A percentile compares a stretch with the other conserved stretches of the same genome.
phyloP scores from a whole-genome alignment of 2,113 vertebrate species.

The Pterophyllum scalare region DNA sequence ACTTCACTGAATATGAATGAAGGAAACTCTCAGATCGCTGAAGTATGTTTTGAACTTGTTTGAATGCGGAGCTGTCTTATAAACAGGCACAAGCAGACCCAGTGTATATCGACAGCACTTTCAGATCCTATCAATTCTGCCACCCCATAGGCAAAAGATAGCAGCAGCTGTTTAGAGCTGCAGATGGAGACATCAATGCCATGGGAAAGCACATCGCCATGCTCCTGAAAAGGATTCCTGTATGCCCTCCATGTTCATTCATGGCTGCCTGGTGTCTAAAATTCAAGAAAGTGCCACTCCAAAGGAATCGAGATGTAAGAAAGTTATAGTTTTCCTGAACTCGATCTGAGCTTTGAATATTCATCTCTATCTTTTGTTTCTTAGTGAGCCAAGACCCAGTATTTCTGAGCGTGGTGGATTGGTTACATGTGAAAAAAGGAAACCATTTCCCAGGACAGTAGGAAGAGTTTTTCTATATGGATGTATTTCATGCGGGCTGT shows the following conservation, averaged over 20 bases:
- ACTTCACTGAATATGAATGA: slow-evolving; percentile 8
- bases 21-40: not conserved
- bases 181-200: not conserved
- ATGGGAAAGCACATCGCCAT: no score
- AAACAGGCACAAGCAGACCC: not conserved
- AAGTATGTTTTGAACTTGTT: not conserved
- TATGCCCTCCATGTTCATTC: not conserved
- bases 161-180: not conserved
- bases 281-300: not conserved
- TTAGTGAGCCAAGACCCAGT: not conserved
- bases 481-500: not conserved
- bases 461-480: not conserved
- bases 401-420: not conserved
- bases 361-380: not conserved
- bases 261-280: not conserved
- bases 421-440: not conserved
- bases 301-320: not conserved
- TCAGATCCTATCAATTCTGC: not conserved
- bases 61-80: slow-evolving; percentile 5
- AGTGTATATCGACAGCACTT: not conserved
- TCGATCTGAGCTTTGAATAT: not conserved
- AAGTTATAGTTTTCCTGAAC: not conserved
- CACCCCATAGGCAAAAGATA: not conserved
- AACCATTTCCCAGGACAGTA: not conserved
- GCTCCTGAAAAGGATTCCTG: no score